A percentile compares a stretch with the other conserved stretches of the same genome.
Conservation (phyloP, 1,140 invertebrate species). For the Drosophila parabipectinata region DNA sequence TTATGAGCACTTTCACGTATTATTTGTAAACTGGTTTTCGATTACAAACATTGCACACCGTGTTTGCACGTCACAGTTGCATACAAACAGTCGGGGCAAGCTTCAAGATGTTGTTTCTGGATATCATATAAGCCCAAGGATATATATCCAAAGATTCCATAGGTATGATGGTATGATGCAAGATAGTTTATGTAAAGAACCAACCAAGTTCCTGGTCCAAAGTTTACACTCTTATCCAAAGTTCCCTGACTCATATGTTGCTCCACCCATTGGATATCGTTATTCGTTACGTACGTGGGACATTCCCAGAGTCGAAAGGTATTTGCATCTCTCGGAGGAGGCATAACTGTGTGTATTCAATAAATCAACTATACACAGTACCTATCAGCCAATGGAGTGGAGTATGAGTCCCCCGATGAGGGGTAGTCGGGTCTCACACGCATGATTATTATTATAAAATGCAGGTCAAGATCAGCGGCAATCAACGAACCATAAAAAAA, state of each 20-base stretch:
- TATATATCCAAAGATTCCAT: neutral
- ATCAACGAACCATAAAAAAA: neutral
- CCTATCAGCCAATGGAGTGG: constrained; percentile 39
- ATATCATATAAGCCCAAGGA: constrained; percentile 1
- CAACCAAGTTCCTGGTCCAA: neutral
- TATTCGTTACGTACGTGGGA: constrained; percentile 32
- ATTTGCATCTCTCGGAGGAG: constrained; percentile 34
- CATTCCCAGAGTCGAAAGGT: constrained; percentile 26
- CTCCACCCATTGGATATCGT: constrained; percentile 22
- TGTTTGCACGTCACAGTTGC: constrained; percentile 21
- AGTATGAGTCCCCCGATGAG: neutral
- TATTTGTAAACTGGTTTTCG: constrained; percentile 41
- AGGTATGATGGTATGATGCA: no score
- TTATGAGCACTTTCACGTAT: constrained; percentile 36
- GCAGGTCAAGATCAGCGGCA: constrained; percentile 48
- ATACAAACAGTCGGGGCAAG: neutral
- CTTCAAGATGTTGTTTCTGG: constrained; percentile 16
- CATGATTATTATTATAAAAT: constrained; percentile 45
- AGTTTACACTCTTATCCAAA: no score
- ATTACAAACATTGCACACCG: constrained; percentile 29
- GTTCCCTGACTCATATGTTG: constrained; percentile 26
- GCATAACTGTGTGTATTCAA: neutral
- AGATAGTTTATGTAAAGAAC: neutral
- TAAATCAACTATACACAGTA: constrained; percentile 4
- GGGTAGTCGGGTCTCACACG: constrained; percentile 13